Base-by-base conservation (phyloP, 2,888 invertebrate species). In the Linhomoeus sp. region DNA sequence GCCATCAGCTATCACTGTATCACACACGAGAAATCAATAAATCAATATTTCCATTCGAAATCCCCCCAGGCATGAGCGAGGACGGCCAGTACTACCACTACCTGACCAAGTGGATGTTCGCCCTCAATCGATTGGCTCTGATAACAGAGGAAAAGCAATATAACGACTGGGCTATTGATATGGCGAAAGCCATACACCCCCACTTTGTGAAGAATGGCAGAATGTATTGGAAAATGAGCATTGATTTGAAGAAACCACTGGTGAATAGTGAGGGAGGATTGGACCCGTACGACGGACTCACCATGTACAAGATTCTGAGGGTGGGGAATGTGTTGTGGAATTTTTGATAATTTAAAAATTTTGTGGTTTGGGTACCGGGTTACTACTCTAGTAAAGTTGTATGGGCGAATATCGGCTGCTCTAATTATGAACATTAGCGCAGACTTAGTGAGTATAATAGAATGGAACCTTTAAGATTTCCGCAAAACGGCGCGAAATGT, bases 21-120 rank as follows among this genome's bases (percentile, higher is more conserved):
- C n/a, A n/a, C n/a, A n/a, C n/a, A n/a, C n/a, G n/a, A n/a, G n/a
- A n/a, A n/a, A n/a, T n/a, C n/a, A n/a, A n/a, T n/a, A n/a, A n/a
- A n/a, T n/a, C n/a, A n/a, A n/a, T n/a, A n/a, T n/a, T n/a, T n/a
- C n/a, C n/a, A n/a, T n/a, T n/a, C n/a, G n/a, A n/a, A n/a, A n/a
- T n/a, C n/a, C n/a, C n/a, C n/a, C 7, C 29, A 29, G 29, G 26
- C 25, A 47, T 40, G 46, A 5, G 14, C 19, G 17, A 47, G 20
- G 49, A 43, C 37, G 44, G 46, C n/a, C 49, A 55, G 46, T 55
- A 55, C 47, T 55, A 49, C 41, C 55, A 55, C 47, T 55, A 55
- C 46, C 49, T 55, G 23, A 52, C 53, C 22, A 55, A 55, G 46
- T 55, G 55, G 55, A 54, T 52, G 48, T 54, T 49, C 41, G 55